phyloP scores from a whole-genome alignment of 2,888 invertebrate species.

The Lutraria lutraria region DNA sequence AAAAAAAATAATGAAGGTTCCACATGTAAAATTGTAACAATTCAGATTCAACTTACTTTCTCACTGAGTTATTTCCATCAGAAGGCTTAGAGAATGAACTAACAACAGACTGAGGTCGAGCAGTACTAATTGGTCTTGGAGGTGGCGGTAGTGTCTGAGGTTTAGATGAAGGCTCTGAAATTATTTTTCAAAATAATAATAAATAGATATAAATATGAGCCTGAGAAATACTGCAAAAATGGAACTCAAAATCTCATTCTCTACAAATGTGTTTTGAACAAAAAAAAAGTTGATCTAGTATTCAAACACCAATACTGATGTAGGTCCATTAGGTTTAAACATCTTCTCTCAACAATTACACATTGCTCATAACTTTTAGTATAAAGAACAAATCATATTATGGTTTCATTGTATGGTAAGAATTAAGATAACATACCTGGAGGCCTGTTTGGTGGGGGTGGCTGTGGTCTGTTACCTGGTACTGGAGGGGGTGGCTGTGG shows the following conservation, averaged over 20 bases:
- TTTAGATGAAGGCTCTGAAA: constrained; percentile 1
- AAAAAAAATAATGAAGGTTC: no score
- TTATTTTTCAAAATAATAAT: background rate
- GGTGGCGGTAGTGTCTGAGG: background rate
- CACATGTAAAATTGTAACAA: no score
- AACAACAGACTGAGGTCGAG: constrained; percentile 25
- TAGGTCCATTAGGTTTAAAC: no score
- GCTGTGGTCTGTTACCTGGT: constrained; percentile 22
- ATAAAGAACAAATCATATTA: no score
- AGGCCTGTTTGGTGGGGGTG: constrained; percentile 41
- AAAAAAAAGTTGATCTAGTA: no score
- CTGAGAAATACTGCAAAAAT: background rate
- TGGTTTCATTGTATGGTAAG: no score
- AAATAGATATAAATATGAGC: background rate
- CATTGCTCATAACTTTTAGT: no score
- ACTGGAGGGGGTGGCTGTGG: constrained; percentile 54
- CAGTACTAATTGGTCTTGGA: background rate
- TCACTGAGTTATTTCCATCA: constrained; percentile 28
- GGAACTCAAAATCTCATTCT: background rate
- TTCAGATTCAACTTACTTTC: constrained; percentile 27
- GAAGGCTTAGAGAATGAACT: background rate
- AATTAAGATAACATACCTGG: background rate
- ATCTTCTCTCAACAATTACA: no score
- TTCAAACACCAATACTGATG: no score
- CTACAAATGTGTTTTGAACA: no score